Evolutionary conservation across 2,888 invertebrate species (phyloP), one percentile per base, ranked within the genome.

Genomic region (Ectemnius continuus): DNA sequence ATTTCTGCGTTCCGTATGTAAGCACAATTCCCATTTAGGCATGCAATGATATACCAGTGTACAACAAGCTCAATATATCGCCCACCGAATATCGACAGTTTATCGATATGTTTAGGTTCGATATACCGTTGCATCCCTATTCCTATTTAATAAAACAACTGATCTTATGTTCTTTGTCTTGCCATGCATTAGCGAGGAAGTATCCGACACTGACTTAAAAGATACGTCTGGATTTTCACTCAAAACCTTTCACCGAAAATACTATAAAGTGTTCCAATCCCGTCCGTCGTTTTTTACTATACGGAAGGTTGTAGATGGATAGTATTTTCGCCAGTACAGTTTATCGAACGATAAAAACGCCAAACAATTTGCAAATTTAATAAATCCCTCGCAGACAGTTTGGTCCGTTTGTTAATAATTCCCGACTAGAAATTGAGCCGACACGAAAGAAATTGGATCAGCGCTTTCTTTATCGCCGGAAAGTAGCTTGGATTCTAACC

Each of bases 261-360:
- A 52, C n/a, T 52, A 60, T 60, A 60, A 26, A 14, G 60, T 1
- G 60, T 60, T 0, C 4, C n/a, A n/a, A 16, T n/a, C 4, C n/a
- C 16, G n/a, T 13, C n/a, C 16, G n/a, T 13, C 4, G n/a, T n/a
- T 11, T 0, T 23, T 26, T 60, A 60, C 26, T 14, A 1, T 13
- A 26, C n/a, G 28, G 16, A 28, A 28, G 13, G 26, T n/a, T 26
- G 28, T 23, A 26, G 26, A 28, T 60, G 26, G n/a, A 8, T 60
- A 36, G 14, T 60, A 28, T 28, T 60, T 60, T 13, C 13, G 20
- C 13, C 20, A 60, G 36, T 23, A 60, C 23, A 60, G 26, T 60
- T 60, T 60, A 60, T 28, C 28, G 14, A 36, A 36, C 20, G n/a
- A 60, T 6, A 2, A 13, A 11, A 16, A 2, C 16, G 52, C 16